Base-by-base conservation (phyloP, 2,888 invertebrate species). In the Caenorhabditis sp. region DNA sequence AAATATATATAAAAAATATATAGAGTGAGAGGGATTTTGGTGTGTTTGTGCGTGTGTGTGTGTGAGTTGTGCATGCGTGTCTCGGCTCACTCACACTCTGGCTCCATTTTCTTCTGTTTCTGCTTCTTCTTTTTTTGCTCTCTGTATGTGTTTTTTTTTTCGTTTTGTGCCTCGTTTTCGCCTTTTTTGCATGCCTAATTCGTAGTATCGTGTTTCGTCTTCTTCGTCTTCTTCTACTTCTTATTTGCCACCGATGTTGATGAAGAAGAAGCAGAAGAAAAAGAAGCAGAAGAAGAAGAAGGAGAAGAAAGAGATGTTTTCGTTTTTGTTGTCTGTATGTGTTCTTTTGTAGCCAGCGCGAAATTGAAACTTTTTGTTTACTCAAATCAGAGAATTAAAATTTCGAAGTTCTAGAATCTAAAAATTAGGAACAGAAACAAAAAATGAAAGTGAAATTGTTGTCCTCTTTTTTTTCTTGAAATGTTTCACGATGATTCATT, bases 181-280 rank as follows among this genome's bases (percentile, higher is more conserved):
- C 43, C 43, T 43, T 43, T 31, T 43, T 55, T 31, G 51, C 51
- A 51, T 51, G 19, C 51, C 51, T 51, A 51, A 51, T 51, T 67
- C 67, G 66, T 64, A 67, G 66, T 71, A 66, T 71, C 67, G 66
- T 71, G 71, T 71, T 67, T 66, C 55, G 60, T 63, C 31, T 43
- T 63, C 71, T 58, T 60, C 63, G 12, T 58, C 66, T 31, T 51
- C 57, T 49, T 66, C 59, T 62, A 62, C n/a, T 27, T 12, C 53
- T 57, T 50, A 23, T 68, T 62, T 53, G 50, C 53, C 53, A 58
- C 58, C 62, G 54, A 6, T 43, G 43, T 10, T 43, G 14, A 43
- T 31, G 31, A 31, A 31, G 31, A 31, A 31, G 31, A 31, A 31
- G 31, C 4, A 31, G 31, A 31, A 31, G 31, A 4, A 31, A 10